Conservation (phyloP, 2,888 invertebrate species). For the Torymus tubicola region DNA sequence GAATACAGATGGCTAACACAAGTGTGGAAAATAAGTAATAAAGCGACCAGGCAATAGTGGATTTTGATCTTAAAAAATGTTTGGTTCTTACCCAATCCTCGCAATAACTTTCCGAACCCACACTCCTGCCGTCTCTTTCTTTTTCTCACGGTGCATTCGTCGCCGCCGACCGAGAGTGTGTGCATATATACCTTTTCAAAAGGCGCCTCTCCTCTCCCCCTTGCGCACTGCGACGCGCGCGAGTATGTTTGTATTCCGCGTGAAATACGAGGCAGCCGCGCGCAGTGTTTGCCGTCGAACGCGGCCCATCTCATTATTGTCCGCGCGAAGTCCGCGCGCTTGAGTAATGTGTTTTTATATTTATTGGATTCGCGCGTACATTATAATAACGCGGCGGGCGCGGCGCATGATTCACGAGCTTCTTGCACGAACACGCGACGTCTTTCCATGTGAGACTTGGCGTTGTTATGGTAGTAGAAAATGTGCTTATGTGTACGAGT, state of each 20-base stretch:
- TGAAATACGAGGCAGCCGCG: constrained; percentile 65
- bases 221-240: not conserved
- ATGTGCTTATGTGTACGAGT: not conserved
- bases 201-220: not conserved
- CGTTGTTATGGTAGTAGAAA: constrained; percentile 23
- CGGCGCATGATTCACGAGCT: constrained; percentile 60
- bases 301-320: constrained; percentile 65
- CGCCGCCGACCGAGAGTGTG: not conserved
- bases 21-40: too few species aligned
- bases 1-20: too few species aligned
- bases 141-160: not conserved
- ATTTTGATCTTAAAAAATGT: too few species aligned
- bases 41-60: too few species aligned
- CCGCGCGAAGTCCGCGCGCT: constrained; percentile 52
- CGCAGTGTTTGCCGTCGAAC: constrained; percentile 46
- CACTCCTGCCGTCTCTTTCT: not conserved
- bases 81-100: too few species aligned
- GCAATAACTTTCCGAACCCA: too few species aligned
- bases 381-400: constrained; percentile 59
- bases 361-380: constrained; percentile 44
- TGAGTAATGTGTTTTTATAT: constrained; percentile 67
- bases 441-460: not conserved
- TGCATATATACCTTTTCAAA: too few species aligned
- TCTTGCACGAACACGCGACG: constrained; percentile 41
- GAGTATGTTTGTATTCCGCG: constrained; percentile 61